phyloP scores from a whole-genome alignment of 1,140 invertebrate genomes.

The Sesamia nonagrioides region DNA sequence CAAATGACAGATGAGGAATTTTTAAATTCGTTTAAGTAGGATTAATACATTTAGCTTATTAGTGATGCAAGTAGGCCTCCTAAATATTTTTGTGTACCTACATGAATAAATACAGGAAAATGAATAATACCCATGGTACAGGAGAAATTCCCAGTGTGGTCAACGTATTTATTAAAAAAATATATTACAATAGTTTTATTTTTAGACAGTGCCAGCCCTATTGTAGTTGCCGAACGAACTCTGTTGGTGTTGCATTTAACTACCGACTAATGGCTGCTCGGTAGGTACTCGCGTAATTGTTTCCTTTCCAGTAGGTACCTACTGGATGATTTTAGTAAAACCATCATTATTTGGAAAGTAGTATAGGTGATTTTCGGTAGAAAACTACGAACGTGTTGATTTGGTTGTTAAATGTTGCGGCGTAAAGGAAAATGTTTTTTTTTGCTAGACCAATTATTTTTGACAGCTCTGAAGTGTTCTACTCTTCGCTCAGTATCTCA shows the following conservation, averaged over 20 bases:
- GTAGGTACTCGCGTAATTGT: slow-evolving; percentile 27
- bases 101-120: no score
- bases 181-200: neutral
- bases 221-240: neutral
- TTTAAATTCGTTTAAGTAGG: no score
- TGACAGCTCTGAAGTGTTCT: no score
- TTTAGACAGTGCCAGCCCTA: neutral
- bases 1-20: no score
- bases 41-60: no score
- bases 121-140: no score
- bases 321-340: slow-evolving; percentile 1
- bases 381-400: neutral
- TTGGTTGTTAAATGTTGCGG: neutral
- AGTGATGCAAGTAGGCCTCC: no score
- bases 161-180: no score
- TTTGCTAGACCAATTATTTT: no score
- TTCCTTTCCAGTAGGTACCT: slow-evolving; percentile 13
- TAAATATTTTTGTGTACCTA: no score
- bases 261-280: slow-evolving; percentile 5
- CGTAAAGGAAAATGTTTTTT: neutral
- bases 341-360: slow-evolving; percentile 4
- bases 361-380: slow-evolving; percentile 1
- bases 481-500: no score
- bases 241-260: neutral
- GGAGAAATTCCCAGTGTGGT: no score